These are phyloP conservation scores for Epirrita christyi DNA, from an alignment of 2,888 invertebrate species.

Conservation along the genomic window DNA sequence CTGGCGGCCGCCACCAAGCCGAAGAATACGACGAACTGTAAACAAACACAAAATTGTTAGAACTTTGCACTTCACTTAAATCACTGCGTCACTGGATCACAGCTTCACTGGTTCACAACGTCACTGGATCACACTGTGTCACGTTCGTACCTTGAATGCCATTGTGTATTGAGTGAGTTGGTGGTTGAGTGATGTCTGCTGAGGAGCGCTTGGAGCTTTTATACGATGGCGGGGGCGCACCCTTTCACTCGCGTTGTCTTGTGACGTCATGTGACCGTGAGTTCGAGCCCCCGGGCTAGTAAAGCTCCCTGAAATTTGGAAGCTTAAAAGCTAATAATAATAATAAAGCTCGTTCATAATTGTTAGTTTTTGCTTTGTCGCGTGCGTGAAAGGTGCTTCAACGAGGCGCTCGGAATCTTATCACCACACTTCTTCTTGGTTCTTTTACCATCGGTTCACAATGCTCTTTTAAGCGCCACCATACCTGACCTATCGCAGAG, in stretches of 20 bases:
- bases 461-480: no score
- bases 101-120: slow-evolving; percentile 33
- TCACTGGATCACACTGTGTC: slow-evolving; percentile 33
- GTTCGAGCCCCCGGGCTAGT: slow-evolving; percentile 62
- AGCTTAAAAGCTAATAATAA: no score
- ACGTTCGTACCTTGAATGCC: slow-evolving; percentile 74
- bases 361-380: no score
- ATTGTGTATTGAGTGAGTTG: slow-evolving; percentile 65
- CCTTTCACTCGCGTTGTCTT: slow-evolving; percentile 71
- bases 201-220: slow-evolving; percentile 70
- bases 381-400: no score
- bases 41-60: slow-evolving; percentile 23
- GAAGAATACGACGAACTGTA: slow-evolving; percentile 44
- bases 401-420: no score
- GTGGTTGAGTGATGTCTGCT: slow-evolving; percentile 71
- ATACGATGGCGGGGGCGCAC: slow-evolving; percentile 71
- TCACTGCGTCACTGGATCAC: not conserved
- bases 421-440: no score
- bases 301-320: slow-evolving; percentile 45
- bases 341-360: slow-evolving; percentile 10
- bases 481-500: no score
- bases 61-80: slow-evolving; percentile 20
- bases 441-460: no score
- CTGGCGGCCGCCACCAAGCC: slow-evolving; percentile 44
- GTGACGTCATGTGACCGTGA: slow-evolving; percentile 65